Evolutionary conservation across 1,140 invertebrate genomes (phyloP), one percentile per base, ranked within the genome.

Genomic region (Drosophila sp.): DNA sequence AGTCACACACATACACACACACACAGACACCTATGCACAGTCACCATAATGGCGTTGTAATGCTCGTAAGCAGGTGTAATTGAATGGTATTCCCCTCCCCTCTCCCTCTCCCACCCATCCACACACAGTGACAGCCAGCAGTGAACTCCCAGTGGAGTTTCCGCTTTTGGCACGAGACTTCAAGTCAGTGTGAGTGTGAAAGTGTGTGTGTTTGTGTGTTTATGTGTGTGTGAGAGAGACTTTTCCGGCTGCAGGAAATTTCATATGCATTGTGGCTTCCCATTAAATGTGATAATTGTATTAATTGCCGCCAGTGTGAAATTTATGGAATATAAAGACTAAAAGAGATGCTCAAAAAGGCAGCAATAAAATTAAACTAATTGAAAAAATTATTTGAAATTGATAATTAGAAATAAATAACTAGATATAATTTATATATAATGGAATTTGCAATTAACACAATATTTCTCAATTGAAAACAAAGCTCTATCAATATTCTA

Each of bases 51-150:
- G 69, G 69, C 36, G 43, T 66, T 73, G 70, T 77, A 73, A 77
- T 67, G 74, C 75, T 78, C 61, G 78, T 75, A 86, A 86, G 82
- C 81, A 86, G 82, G 81, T 86, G 81, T 86, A 86, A 86, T 86
- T 86, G 82, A 86, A 86, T 86, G 82, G 78, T 54, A 65, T 62
- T 57, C 59, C 63, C 54, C 51, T 29, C 9, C 8, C 13, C 13
- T n/a, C n/a, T n/a, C n/a, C n/a, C n/a, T n/a, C n/a, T n/a, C n/a
- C n/a, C n/a, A n/a, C n/a, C n/a, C n/a, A n/a, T n/a, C n/a, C n/a
- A n/a, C n/a, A n/a, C 7, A 9, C 40, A 1, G 59, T 27, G 32
- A n/a, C 7, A 38, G 9, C 7, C 21, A 14, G 27, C 14, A 41
- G 29, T 14, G 32, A 54, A 46, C 53, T 71, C 66, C 46, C 59